A percentile compares a stretch with the other conserved stretches of the same genome.
phyloP scores from a whole-genome alignment of 2,113 vertebrate species.

The Odocoileus virginianus region DNA sequence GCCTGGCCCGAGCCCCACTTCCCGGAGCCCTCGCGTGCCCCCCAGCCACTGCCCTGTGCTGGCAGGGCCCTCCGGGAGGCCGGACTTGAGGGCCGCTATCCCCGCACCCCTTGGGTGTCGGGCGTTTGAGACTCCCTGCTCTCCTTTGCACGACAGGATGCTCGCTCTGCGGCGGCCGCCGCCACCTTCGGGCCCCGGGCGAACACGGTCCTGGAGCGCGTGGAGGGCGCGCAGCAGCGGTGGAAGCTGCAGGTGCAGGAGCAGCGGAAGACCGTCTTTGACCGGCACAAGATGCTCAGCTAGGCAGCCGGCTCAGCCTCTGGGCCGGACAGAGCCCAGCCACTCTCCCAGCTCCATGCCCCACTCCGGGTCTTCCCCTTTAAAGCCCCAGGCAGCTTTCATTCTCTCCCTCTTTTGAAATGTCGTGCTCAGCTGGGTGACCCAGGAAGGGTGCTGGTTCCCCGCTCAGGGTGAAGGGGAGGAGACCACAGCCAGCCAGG shows the following conservation, averaged over 20 bases:
- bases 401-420: neutral
- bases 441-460: neutral
- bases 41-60: neutral
- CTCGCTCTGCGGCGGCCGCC: conserved; percentile 75
- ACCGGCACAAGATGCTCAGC: conserved; percentile 97
- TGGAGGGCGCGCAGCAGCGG: conserved; percentile 95
- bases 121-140: neutral
- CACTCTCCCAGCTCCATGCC: rapidly evolving
- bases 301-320: conserved; percentile 68
- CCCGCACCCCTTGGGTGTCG: rapidly evolving
- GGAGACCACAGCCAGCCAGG: neutral
- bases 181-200: conserved; percentile 75
- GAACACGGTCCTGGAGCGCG: conserved; percentile 92
- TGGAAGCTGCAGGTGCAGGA: conserved; percentile 98
- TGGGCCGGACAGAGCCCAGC: rapidly evolving
- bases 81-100: neutral
- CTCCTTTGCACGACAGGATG: conserved; percentile 80
- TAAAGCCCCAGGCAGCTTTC: neutral
- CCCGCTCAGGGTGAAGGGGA: neutral
- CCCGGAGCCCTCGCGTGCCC: rapidly evolving
- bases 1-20: neutral
- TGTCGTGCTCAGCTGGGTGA: neutral
- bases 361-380: neutral
- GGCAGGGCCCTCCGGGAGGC: too few species aligned
- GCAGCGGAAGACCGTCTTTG: conserved; percentile 95